Conservation (phyloP, 53 echinoderm and acorn worm genomes). For the Echinometra lucunter region DNA sequence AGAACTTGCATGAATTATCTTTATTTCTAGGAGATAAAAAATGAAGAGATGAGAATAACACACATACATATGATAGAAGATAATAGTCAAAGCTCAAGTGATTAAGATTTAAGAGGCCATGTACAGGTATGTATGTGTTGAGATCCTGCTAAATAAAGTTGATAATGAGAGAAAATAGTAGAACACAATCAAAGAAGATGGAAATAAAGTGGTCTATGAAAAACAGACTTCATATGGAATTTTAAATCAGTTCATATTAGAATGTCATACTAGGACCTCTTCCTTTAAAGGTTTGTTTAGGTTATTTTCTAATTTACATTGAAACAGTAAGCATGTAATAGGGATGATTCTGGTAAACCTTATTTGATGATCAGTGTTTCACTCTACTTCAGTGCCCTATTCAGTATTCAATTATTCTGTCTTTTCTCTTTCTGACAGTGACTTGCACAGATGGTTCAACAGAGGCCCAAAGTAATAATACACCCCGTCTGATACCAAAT, state of each 20-base stretch:
- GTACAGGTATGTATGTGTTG: background rate
- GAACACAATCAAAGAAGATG: background rate
- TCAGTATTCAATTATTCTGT: no score
- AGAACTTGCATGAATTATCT: background rate
- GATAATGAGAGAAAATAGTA: background rate
- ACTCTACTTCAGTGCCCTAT: background rate
- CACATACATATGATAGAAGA: background rate
- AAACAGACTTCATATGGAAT: background rate
- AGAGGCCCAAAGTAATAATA: background rate
- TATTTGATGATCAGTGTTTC: no score
- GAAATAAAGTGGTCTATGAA: background rate
- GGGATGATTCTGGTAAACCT: no score
- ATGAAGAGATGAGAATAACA: background rate
- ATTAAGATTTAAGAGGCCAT: background rate
- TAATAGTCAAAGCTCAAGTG: background rate
- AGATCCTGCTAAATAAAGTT: background rate
- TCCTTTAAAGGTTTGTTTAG: no score
- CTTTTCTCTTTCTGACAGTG: background rate
- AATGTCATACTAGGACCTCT: background rate
- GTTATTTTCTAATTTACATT: no score
- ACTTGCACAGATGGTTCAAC: slow-evolving; percentile 10
- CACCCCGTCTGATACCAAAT: slow-evolving; percentile 65
- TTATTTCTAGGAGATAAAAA: background rate
- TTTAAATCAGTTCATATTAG: background rate
- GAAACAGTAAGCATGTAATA: no score